phyloP scores from a whole-genome alignment of 2,113 vertebrate genomes.

The Corydoras sp. region DNA sequence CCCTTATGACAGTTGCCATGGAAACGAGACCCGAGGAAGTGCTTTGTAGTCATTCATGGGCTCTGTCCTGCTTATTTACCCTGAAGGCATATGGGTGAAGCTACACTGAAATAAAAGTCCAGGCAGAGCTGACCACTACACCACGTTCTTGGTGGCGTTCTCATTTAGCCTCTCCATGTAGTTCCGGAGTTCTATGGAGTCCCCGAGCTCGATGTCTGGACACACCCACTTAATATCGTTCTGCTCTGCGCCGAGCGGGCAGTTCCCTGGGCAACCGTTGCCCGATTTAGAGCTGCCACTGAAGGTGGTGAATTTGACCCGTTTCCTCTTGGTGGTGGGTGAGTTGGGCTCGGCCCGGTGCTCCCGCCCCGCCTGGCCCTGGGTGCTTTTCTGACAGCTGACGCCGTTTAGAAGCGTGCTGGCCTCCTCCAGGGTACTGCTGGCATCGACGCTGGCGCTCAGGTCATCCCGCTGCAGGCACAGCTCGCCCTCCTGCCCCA shows the following conservation, averaged over 20 bases:
- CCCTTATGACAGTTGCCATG: constrained; percentile 36
- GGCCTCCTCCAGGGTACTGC: constrained; percentile 61
- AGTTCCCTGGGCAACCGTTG: constrained; percentile 73
- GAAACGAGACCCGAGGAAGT: constrained; percentile 50
- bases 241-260: constrained; percentile 70
- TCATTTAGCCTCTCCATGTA: constrained; percentile 83
- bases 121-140: constrained; percentile 48
- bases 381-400: constrained; percentile 52
- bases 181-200: constrained; percentile 76
- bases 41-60: constrained; percentile 8
- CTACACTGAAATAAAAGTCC: constrained; percentile 49
- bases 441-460: constrained; percentile 68
- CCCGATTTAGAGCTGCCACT: constrained; percentile 74
- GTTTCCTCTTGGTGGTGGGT: constrained; percentile 82
- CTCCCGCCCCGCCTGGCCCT: constrained; percentile 62
- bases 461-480: constrained; percentile 70
- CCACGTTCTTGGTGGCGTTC: constrained; percentile 66
- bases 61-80: constrained; percentile 46
- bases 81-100: constrained; percentile 79
- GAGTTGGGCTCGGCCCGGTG: constrained; percentile 69
- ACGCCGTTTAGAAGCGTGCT: constrained; percentile 75
- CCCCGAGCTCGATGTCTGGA: constrained; percentile 74
- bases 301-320: constrained; percentile 91
- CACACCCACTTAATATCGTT: constrained; percentile 90
- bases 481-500: constrained; percentile 80